phyloP scores from a whole-genome alignment of 2,113 vertebrate genomes.

The Crypturellus undulatus region DNA sequence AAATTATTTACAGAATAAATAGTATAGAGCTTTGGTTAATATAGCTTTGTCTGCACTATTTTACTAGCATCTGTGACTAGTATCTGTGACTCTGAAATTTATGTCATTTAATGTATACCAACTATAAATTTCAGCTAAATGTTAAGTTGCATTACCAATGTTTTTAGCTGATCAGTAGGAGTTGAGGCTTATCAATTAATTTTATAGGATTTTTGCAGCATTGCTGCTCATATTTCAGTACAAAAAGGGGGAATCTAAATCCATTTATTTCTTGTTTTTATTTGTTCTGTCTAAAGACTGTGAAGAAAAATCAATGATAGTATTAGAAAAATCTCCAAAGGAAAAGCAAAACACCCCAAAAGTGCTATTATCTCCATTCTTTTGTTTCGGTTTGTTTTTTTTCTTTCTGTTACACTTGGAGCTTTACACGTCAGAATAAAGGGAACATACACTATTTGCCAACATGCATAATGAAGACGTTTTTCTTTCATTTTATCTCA shows the following conservation, averaged over 20 bases:
- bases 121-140: neutral
- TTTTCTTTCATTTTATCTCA: slow-evolving; percentile 61
- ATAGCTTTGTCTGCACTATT: neutral
- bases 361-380: neutral
- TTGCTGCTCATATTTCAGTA: neutral
- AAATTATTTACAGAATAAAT: neutral
- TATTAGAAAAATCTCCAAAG: neutral
- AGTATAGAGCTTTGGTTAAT: neutral
- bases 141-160: neutral
- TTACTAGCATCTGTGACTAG: neutral
- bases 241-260: neutral
- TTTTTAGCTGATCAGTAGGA: neutral
- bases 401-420: neutral
- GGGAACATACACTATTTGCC: neutral
- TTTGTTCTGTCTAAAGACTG: neutral
- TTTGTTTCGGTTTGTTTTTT: too few relatives aligned
- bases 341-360: neutral
- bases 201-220: neutral
- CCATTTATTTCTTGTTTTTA: neutral
- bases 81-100: neutral
- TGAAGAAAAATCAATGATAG: neutral
- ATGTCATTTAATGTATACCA: neutral
- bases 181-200: neutral
- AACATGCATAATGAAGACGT: neutral
- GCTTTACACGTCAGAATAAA: neutral